A percentile compares a stretch with the other conserved stretches of the same genome.
Evolutionary conservation across 1,140 invertebrate genomes (phyloP).

Genomic region (Rhagoletis pomonella): DNA sequence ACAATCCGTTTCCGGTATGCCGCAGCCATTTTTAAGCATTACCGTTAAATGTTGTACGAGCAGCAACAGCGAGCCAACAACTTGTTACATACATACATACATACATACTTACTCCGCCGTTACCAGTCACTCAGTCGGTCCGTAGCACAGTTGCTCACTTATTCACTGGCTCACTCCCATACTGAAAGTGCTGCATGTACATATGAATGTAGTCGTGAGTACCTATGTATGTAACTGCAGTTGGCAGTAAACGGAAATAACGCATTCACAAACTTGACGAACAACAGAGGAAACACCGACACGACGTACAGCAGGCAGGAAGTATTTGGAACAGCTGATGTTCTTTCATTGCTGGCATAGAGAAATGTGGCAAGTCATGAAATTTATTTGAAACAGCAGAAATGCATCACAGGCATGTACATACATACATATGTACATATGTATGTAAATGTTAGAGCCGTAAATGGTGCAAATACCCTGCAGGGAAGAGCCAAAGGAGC

Average conservation of each 20-base stretch:
- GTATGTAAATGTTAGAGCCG: too few species aligned
- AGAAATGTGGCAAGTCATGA: conserved; percentile 38
- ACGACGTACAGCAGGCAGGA: neutral
- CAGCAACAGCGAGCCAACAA: neutral
- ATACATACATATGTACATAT: too few species aligned
- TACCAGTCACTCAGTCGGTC: neutral
- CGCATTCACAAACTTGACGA: conserved; percentile 23
- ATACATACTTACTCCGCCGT: neutral
- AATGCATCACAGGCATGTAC: conserved; percentile 22
- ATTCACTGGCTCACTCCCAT: neutral
- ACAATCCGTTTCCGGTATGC: conserved; percentile 71
- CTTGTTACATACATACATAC: neutral
- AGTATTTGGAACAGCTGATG: neutral
- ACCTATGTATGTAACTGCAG: neutral
- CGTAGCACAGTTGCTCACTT: neutral
- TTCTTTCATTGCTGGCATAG: neutral
- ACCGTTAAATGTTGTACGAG: conserved; percentile 31
- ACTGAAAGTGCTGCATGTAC: neutral
- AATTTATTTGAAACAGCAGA: conserved; percentile 40
- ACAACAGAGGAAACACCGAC: neutral
- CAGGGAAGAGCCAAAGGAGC: too few species aligned
- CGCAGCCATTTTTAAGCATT: conserved; percentile 66
- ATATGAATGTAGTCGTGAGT: neutral
- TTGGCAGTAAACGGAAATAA: conserved; percentile 33
- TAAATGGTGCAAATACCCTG: too few species aligned